Conservation (phyloP, 2,888 invertebrate genomes). For the Phania funesta region DNA sequence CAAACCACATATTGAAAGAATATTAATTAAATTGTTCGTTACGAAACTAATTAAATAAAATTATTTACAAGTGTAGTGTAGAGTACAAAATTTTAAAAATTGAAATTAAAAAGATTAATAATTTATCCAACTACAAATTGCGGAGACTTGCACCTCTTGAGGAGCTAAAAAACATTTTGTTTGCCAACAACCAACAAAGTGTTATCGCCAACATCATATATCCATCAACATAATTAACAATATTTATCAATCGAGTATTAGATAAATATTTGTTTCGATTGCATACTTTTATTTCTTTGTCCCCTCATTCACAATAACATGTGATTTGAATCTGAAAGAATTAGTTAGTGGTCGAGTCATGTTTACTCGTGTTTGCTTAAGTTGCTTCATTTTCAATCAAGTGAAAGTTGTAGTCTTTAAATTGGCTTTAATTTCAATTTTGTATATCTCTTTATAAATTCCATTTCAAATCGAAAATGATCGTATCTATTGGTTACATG, state of each 20-base stretch:
- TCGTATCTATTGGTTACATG: neutral
- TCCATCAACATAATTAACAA: conserved; percentile 4
- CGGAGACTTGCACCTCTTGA: conserved; percentile 16
- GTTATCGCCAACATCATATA: neutral
- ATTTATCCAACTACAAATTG: neutral
- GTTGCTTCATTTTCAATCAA: conserved; percentile 7
- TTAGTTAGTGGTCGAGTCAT: neutral
- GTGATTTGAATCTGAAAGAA: neutral
- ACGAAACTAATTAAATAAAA: too few species aligned
- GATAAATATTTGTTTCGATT: conserved; percentile 43
- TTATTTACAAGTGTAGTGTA: too few species aligned
- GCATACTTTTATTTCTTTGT: neutral
- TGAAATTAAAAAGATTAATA: too few species aligned
- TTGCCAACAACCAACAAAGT: neutral
- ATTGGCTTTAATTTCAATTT: conserved; percentile 34
- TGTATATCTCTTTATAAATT: conserved; percentile 14
- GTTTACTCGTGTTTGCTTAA: neutral
- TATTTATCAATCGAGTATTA: conserved; percentile 28
- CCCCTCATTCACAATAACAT: neutral
- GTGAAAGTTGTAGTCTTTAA: conserved; percentile 58
- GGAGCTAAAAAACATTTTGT: conserved; percentile 7
- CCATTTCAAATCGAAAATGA: neutral
- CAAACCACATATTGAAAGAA: too few species aligned
- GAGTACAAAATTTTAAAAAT: neutral
- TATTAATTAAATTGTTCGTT: too few species aligned